A percentile compares a stretch with the other conserved stretches of the same genome.
Conservation (phyloP, 2,113 vertebrate genomes). For the Mirounga angustirostris region DNA sequence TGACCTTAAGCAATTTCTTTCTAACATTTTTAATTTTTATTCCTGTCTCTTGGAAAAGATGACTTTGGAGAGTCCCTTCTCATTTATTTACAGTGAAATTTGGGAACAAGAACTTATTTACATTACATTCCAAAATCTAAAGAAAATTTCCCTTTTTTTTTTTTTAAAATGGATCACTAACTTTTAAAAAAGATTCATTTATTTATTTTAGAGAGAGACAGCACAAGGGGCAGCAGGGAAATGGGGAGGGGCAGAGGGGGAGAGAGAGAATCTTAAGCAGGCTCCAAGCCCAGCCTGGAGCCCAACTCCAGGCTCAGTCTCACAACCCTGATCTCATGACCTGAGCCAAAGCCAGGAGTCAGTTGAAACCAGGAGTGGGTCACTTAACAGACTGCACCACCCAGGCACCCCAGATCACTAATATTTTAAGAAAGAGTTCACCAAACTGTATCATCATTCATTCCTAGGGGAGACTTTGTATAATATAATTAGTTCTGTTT, state of each 20-base stretch:
- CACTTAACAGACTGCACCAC: background rate
- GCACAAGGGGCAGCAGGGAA: background rate
- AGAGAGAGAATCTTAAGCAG: background rate
- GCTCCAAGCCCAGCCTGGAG: background rate
- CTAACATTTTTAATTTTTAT: background rate
- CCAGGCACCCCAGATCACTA: background rate
- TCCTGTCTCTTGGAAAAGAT: constrained; percentile 35
- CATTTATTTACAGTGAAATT: constrained; percentile 58
- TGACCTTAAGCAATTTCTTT: background rate
- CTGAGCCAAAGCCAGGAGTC: no score
- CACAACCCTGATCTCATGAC: background rate
- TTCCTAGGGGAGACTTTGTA: background rate
- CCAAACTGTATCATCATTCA: background rate
- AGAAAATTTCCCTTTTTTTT: background rate
- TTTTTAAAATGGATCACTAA: background rate
- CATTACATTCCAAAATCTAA: constrained; percentile 15
- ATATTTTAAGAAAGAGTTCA: constrained; percentile 38
- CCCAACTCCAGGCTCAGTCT: no score
- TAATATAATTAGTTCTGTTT: background rate
- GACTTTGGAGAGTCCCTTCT: constrained; percentile 24
- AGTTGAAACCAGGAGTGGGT: no score
- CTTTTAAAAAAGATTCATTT: background rate
- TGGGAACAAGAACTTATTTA: constrained; percentile 50
- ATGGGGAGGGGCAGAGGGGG: background rate
- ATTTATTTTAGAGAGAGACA: background rate